These are phyloP conservation scores for Apomyelois bistriatella DNA, from an alignment of 2,888 invertebrate genomes.

Conservation along the genomic window DNA sequence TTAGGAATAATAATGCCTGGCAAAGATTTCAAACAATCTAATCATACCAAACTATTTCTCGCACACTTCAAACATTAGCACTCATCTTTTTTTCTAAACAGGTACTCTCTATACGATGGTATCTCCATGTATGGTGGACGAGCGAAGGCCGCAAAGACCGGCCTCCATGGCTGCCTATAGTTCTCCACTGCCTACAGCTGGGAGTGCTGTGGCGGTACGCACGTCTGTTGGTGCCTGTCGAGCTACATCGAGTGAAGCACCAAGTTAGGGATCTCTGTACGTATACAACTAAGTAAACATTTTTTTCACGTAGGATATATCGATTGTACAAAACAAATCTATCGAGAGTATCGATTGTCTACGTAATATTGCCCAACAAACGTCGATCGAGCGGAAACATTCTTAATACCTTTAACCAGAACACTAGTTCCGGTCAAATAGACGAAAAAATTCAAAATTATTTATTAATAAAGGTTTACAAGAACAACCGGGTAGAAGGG, in stretches of 20 bases:
- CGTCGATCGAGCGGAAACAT: too few species aligned
- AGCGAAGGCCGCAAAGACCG: conserved; percentile 63
- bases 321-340: too few species aligned
- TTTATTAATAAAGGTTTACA: too few species aligned
- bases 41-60: neutral
- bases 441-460: too few species aligned
- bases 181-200: conserved; percentile 84
- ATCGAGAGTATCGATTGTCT: too few species aligned
- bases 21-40: neutral
- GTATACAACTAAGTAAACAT: conserved; percentile 33
- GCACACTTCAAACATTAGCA: neutral
- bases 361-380: too few species aligned
- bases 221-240: conserved; percentile 90
- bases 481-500: too few species aligned
- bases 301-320: too few species aligned
- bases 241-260: conserved; percentile 89
- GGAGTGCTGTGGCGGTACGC: conserved; percentile 91
- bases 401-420: too few species aligned
- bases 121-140: conserved; percentile 78
- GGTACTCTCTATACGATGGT: conserved; percentile 88
- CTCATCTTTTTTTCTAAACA: conserved; percentile 27
- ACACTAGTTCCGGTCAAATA: too few species aligned
- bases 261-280: conserved; percentile 86
- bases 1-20: too few species aligned
- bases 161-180: conserved; percentile 75